Percentiles rank a stretch among this genome's conserved stretches.
Evolutionary conservation across 2,888 invertebrate genomes (phyloP).

Genomic region (Drosophila fulvimacula): DNA sequence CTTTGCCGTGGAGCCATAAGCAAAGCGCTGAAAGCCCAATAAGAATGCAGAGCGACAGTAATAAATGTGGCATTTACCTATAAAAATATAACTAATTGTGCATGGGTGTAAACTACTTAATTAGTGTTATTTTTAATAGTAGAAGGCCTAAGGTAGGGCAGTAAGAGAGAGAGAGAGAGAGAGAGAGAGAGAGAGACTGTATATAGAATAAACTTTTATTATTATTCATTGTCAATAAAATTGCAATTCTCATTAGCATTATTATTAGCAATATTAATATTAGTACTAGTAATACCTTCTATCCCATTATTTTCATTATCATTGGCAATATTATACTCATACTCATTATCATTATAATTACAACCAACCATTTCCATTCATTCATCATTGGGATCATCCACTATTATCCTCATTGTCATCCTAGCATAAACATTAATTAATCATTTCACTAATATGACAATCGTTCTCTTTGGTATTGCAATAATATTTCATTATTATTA

Average conservation of each 20-base stretch:
- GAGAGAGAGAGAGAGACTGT: no score
- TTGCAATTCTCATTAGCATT: background rate
- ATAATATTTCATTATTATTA: background rate
- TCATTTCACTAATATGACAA: background rate
- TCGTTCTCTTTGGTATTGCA: background rate
- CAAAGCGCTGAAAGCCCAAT: constrained; percentile 2
- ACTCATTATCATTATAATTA: background rate
- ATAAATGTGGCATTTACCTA: background rate
- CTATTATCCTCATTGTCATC: background rate
- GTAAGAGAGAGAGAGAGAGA: background rate
- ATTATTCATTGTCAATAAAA: background rate
- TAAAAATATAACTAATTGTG: background rate
- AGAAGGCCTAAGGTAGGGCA: background rate
- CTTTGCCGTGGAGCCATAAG: background rate
- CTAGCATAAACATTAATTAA: no score
- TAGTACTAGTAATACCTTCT: no score
- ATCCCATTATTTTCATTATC: no score
- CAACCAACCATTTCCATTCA: background rate
- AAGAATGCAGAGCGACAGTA: background rate
- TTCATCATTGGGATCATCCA: background rate
- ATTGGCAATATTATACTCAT: background rate
- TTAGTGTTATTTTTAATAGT: background rate
- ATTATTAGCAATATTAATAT: background rate
- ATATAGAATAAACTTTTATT: background rate
- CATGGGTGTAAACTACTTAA: background rate